These are phyloP conservation scores for Stenopsyche tienmushanensis DNA, from an alignment of 1,140 invertebrate genomes.

Conservation along the genomic window DNA sequence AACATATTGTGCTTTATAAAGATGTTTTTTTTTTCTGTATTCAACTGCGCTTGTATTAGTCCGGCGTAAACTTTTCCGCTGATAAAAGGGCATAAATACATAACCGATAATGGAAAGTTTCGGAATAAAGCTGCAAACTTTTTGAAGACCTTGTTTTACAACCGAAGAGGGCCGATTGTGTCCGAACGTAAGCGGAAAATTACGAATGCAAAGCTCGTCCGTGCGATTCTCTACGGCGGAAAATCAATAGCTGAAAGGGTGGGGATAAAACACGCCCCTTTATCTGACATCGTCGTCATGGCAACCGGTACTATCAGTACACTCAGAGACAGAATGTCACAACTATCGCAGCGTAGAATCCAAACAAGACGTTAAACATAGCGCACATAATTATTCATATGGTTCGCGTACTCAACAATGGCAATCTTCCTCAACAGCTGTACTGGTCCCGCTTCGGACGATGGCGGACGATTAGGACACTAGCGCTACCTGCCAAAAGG, in stretches of 20 bases:
- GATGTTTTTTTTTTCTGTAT: no score
- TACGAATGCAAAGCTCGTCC: no score
- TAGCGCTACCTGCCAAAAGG: not conserved
- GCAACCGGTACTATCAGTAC: constrained; percentile 7
- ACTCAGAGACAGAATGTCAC: not conserved
- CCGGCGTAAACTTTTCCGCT: no score
- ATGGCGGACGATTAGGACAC: not conserved
- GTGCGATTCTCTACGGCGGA: constrained; percentile 11
- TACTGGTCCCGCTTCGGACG: no score
- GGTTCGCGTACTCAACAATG: not conserved
- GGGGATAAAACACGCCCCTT: constrained; percentile 3
- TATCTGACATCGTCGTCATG: constrained; percentile 20
- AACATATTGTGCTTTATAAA: no score
- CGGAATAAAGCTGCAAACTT: not conserved
- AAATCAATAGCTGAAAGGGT: constrained; percentile 15
- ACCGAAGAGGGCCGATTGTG: not conserved
- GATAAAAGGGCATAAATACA: no score
- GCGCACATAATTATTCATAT: not conserved
- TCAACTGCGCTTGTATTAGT: no score
- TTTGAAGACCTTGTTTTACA: not conserved
- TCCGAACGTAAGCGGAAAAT: no score
- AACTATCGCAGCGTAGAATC: not conserved
- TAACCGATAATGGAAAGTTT: no score
- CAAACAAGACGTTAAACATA: not conserved
- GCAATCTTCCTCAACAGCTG: not conserved